phyloP scores from a whole-genome alignment of 2,797 vertebrate genomes.

The Phaenicophaeus curvirostris region DNA sequence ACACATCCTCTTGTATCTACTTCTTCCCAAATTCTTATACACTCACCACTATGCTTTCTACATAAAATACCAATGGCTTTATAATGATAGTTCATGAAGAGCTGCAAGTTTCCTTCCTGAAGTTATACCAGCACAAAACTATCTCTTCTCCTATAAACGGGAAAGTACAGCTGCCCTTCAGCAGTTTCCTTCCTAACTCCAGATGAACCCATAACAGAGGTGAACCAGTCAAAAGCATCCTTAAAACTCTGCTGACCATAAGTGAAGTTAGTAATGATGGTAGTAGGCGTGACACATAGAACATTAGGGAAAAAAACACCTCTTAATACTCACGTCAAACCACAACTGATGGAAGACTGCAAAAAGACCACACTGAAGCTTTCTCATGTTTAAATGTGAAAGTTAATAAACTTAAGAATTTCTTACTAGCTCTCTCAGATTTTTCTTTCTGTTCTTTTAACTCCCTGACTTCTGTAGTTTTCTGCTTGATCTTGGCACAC shows the following conservation, averaged over 20 bases:
- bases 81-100: neutral
- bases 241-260: neutral
- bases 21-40: neutral
- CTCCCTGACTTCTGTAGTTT: constrained; percentile 84
- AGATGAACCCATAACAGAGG: neutral
- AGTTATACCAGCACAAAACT: neutral
- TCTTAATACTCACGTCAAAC: neutral
- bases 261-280: neutral
- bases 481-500: constrained; percentile 84
- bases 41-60: neutral
- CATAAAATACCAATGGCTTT: neutral
- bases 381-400: neutral
- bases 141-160: neutral
- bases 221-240: neutral
- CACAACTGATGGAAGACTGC: neutral
- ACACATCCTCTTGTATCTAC: neutral
- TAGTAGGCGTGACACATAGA: neutral
- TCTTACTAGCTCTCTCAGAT: constrained; percentile 92
- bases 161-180: neutral
- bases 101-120: neutral
- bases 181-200: neutral
- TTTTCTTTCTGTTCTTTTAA: constrained; percentile 94
- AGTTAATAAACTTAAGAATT: constrained; percentile 4
- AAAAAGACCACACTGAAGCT: neutral
- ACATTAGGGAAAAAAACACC: neutral